Percentiles rank a stretch among this genome's conserved stretches.
These are phyloP conservation scores for Philopotamus ludificatus DNA, from an alignment of 1,140 invertebrate genomes.

Conservation along the genomic window DNA sequence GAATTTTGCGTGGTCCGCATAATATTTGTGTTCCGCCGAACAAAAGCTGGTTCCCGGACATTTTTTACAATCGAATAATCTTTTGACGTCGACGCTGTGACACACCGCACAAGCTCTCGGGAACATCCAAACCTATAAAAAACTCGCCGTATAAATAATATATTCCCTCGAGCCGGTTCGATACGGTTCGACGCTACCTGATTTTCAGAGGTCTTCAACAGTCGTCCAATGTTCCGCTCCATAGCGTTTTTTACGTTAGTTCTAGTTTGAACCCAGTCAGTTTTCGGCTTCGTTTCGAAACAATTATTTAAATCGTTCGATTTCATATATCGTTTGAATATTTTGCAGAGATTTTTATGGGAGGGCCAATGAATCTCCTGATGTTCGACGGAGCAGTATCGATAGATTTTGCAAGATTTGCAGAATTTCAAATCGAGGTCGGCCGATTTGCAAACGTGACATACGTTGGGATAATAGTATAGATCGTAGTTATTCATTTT, in stretches of 20 bases:
- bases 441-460: conserved; percentile 44
- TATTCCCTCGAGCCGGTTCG: too few species aligned
- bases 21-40: conserved; percentile 40
- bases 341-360: conserved; percentile 27
- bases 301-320: not conserved
- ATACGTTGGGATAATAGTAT: conserved; percentile 43
- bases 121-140: conserved; percentile 46
- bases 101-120: conserved; percentile 44
- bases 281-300: not conserved
- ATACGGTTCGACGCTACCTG: too few species aligned
- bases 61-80: conserved; percentile 39
- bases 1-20: conserved; percentile 40
- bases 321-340: not conserved
- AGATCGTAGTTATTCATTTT: conserved; percentile 15
- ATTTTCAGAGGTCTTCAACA: conserved; percentile 26
- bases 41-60: conserved; percentile 46
- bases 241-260: conserved; percentile 23
- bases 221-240: conserved; percentile 13
- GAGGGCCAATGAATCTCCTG: conserved; percentile 29
- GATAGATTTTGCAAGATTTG: conserved; percentile 24
- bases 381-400: conserved; percentile 32
- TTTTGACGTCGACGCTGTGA: conserved; percentile 30
- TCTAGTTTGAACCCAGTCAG: conserved; percentile 19
- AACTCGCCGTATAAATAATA: too few species aligned
- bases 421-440: conserved; percentile 34